Conservation (phyloP, 2,797 vertebrate genomes). For the Darevskia nairensis region DNA sequence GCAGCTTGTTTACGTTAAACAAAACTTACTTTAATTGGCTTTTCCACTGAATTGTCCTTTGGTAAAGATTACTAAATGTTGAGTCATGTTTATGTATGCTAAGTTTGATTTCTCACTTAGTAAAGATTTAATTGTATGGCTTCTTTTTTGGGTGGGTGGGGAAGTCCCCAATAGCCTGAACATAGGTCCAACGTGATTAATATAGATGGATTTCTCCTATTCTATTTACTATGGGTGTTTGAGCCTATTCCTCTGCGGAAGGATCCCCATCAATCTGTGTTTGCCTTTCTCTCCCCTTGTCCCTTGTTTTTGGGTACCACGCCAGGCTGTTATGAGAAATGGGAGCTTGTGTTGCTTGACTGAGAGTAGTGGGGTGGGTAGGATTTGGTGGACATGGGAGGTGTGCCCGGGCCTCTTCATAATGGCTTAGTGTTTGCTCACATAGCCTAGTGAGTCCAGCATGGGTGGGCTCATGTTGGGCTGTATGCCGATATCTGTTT, state of each 20-base stretch:
- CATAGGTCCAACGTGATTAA: not conserved
- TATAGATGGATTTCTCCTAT: not conserved
- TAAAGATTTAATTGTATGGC: not conserved
- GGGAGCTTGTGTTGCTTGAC: not conserved
- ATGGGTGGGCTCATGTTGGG: not conserved
- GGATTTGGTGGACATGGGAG: not conserved
- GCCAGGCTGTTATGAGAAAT: not conserved
- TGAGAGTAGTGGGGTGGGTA: not conserved
- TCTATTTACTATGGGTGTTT: not conserved
- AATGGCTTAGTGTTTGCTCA: too few species aligned
- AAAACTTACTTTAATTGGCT: slow-evolving; percentile 58
- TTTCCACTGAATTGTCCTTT: slow-evolving; percentile 52
- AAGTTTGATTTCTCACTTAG: slow-evolving; percentile 6
- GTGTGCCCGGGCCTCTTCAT: not conserved
- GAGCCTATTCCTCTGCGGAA: not conserved
- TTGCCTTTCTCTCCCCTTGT: not conserved
- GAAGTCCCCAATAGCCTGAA: not conserved
- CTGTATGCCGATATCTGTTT: not conserved
- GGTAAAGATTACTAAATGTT: slow-evolving; percentile 47
- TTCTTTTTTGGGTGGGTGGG: not conserved
- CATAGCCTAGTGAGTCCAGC: not conserved
- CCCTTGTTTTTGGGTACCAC: not conserved
- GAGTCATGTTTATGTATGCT: not conserved
- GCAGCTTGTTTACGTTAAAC: slow-evolving; percentile 53
- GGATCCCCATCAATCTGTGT: not conserved